A percentile compares a stretch with the other conserved stretches of the same genome.
phyloP scores from a whole-genome alignment of 2,888 invertebrate genomes.

The Acanthoscelides obtectus region DNA sequence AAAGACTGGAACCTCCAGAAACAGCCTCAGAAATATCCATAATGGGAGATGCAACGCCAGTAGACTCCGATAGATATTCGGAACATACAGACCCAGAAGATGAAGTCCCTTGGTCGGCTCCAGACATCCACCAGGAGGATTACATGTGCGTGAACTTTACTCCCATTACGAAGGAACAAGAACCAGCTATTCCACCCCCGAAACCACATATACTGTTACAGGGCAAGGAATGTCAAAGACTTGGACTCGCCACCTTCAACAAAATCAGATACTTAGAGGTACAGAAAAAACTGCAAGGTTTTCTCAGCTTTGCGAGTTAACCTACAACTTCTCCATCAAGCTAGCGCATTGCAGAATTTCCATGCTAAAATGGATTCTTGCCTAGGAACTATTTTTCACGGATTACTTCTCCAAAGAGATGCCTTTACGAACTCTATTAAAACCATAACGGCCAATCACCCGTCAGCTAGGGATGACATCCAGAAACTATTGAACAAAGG shows the following conservation, averaged over 20 bases:
- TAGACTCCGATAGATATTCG: background rate
- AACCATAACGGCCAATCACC: background rate
- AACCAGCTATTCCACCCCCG: slow-evolving; percentile 17
- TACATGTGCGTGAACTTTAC: slow-evolving; percentile 6
- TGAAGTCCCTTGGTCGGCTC: background rate
- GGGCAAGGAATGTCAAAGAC: slow-evolving; percentile 14
- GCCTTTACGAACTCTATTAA: background rate
- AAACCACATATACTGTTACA: slow-evolving; percentile 10
- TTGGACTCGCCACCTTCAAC: slow-evolving; percentile 7
- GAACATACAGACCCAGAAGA: slow-evolving; percentile 1
- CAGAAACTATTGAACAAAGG: background rate
- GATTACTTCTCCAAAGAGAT: slow-evolving; percentile 5
- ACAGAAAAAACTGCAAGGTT: slow-evolving; percentile 8
- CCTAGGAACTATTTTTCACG: slow-evolving; percentile 8
- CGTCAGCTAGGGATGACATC: background rate
- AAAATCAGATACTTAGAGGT: slow-evolving; percentile 15
- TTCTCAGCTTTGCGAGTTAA: slow-evolving; percentile 6
- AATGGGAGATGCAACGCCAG: background rate
- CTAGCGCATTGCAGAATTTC: too few species aligned
- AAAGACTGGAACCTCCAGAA: too few species aligned
- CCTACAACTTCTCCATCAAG: slow-evolving; percentile 1
- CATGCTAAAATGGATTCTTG: slow-evolving; percentile 6
- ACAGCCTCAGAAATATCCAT: background rate
- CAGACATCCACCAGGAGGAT: background rate
- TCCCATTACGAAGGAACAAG: slow-evolving; percentile 17